A percentile compares a stretch with the other conserved stretches of the same genome.
Evolutionary conservation across 2,113 vertebrate genomes (phyloP).

Genomic region (Sorex araneus): DNA sequence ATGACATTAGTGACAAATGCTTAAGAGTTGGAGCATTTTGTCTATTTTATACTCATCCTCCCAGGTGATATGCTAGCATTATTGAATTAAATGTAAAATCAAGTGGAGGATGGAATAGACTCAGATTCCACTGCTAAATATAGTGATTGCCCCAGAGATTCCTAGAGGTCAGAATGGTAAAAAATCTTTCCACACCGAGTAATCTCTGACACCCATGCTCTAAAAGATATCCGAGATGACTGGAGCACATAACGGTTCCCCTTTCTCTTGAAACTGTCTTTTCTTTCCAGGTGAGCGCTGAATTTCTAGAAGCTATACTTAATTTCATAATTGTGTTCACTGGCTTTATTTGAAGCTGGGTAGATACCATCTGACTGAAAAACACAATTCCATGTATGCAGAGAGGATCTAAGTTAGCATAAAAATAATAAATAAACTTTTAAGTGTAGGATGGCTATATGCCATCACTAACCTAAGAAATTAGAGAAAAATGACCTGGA

Average conservation of each 20-base stretch:
- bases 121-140: not conserved
- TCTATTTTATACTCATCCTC: conserved; percentile 1
- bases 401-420: too few relatives aligned
- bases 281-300: not conserved
- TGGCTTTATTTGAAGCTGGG: not conserved
- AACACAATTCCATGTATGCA: too few relatives aligned
- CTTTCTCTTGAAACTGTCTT: not conserved
- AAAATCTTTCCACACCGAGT: not conserved
- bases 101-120: not conserved
- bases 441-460: not conserved
- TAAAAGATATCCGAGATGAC: not conserved
- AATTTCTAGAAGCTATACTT: not conserved
- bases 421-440: conserved; percentile 27
- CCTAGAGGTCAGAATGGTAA: not conserved
- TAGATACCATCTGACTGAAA: not conserved
- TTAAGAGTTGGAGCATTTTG: not conserved
- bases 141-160: not conserved
- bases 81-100: not conserved
- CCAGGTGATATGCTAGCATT: not conserved
- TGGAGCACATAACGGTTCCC: not conserved
- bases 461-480: conserved; percentile 47
- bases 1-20: not conserved
- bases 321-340: not conserved
- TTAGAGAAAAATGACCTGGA: conserved; percentile 17
- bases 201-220: not conserved